Percentiles rank a stretch among this genome's conserved stretches.
Conservation (phyloP, 2,797 vertebrate genomes). For the Helarctos malayanus region DNA sequence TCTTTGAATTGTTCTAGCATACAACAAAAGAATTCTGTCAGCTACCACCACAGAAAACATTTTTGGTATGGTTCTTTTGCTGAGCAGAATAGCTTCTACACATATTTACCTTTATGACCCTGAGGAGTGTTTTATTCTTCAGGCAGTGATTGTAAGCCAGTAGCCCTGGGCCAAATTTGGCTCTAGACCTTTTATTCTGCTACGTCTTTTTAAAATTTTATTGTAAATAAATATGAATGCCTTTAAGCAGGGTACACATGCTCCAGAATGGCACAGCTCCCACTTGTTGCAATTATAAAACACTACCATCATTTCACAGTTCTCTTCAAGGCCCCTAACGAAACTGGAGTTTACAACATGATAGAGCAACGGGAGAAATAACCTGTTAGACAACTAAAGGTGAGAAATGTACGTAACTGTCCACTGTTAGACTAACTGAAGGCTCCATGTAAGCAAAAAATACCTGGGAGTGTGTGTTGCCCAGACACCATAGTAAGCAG, state of each 20-base stretch:
- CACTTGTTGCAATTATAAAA: background rate
- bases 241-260: background rate
- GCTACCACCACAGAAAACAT: background rate
- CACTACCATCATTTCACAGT: background rate
- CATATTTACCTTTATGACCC: background rate
- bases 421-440: background rate
- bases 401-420: background rate
- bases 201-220: background rate
- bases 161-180: background rate
- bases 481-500: slow-evolving; percentile 89
- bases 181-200: background rate
- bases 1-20: background rate
- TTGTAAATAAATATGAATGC: slow-evolving; percentile 4
- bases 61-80: background rate
- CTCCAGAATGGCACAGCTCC: background rate
- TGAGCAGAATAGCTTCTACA: background rate
- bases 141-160: background rate
- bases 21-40: background rate
- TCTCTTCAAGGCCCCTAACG: background rate
- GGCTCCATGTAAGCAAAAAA: background rate
- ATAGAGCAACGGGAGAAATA: background rate
- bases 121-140: background rate
- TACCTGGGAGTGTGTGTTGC: slow-evolving; percentile 86
- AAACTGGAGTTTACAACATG: background rate
- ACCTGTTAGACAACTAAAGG: background rate